A percentile compares a stretch with the other conserved stretches of the same genome.
Conservation (phyloP, 2,888 invertebrate genomes). For the Elmis aenea region DNA sequence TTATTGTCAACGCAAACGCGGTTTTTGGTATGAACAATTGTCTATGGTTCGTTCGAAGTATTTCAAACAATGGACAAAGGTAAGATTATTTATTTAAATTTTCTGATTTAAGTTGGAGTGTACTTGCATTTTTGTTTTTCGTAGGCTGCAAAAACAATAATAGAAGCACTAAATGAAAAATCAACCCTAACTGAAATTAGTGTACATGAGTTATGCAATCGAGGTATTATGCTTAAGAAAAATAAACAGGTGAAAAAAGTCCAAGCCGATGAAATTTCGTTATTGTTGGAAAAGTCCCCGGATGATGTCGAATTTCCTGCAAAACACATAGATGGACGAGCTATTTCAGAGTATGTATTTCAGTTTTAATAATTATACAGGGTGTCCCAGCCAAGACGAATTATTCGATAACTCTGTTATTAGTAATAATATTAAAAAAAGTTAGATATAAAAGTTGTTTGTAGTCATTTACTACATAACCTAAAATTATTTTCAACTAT, state of each 20-base stretch:
- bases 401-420: no score
- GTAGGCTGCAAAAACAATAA: conserved; percentile 49
- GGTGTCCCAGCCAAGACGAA: no score
- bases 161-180: conserved; percentile 44
- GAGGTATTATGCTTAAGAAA: no score
- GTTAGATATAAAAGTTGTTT: no score
- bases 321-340: conserved; percentile 21
- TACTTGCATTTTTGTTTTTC: conserved; percentile 26
- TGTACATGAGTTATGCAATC: conserved; percentile 25
- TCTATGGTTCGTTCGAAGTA: conserved; percentile 24
- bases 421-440: no score
- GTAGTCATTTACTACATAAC: no score
- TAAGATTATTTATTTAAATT: conserved; percentile 14
- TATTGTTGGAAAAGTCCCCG: conserved; percentile 18
- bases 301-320: conserved; percentile 22
- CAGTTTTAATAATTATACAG: no score
- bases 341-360: conserved; percentile 24
- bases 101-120: conserved; percentile 10
- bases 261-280: conserved; percentile 18
- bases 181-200: conserved; percentile 26
- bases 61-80: conserved; percentile 23
- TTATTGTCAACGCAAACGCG: conserved; percentile 24
- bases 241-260: no score
- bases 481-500: no score
- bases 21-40: conserved; percentile 31